These are phyloP conservation scores for Melanotaenia boesemani DNA, from an alignment of 2,797 vertebrate species.

Conservation along the genomic window DNA sequence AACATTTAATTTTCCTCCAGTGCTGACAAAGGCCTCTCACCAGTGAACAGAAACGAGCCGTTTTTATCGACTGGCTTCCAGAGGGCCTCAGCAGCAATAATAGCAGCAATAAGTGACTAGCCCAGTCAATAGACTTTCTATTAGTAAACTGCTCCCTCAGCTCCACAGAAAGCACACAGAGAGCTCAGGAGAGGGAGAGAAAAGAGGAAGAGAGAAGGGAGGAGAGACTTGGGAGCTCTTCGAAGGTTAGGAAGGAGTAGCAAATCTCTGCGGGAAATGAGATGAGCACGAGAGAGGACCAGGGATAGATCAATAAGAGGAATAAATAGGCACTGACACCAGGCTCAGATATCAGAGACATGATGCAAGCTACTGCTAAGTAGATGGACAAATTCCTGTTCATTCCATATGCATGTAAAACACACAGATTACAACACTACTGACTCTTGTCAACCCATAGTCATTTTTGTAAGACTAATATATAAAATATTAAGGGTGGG, in stretches of 20 bases:
- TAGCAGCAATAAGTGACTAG: constrained; percentile 77
- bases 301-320: constrained; percentile 69
- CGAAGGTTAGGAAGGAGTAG: constrained; percentile 69
- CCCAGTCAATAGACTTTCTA: constrained; percentile 82
- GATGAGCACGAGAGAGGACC: constrained; percentile 42
- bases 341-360: constrained; percentile 49
- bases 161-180: constrained; percentile 51
- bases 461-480: not conserved
- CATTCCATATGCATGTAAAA: constrained; percentile 13
- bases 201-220: constrained; percentile 25
- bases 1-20: constrained; percentile 79
- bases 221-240: constrained; percentile 44
- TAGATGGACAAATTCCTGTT: constrained; percentile 18
- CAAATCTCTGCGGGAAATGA: constrained; percentile 41
- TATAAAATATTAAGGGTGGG: no score
- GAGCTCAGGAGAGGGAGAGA: constrained; percentile 18
- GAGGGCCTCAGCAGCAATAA: constrained; percentile 75
- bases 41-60: constrained; percentile 66
- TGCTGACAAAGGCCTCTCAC: constrained; percentile 79
- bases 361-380: constrained; percentile 32
- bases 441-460: constrained; percentile 23
- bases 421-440: constrained; percentile 11
- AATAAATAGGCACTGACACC: constrained; percentile 68
- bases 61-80: constrained; percentile 78
- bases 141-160: constrained; percentile 74